phyloP scores from a whole-genome alignment of 2,797 vertebrate genomes.

The Neosalanx taihuensis region DNA sequence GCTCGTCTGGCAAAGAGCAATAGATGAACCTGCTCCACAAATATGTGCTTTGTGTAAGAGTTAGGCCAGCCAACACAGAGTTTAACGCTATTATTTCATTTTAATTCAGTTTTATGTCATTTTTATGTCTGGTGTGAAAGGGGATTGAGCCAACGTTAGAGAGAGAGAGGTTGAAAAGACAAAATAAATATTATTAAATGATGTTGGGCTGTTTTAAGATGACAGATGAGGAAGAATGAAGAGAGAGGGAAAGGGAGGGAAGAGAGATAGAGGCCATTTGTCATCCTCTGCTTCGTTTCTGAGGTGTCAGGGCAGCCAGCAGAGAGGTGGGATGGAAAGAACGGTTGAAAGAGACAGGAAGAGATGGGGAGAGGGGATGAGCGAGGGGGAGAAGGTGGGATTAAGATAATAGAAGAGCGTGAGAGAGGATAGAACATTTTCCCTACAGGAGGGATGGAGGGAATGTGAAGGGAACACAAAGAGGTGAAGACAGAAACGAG shows the following conservation, averaged over 20 bases:
- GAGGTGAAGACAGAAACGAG: constrained; percentile 14
- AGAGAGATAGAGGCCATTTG: background rate
- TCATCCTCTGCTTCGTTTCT: background rate
- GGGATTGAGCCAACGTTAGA: constrained; percentile 41
- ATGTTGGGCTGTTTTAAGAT: background rate
- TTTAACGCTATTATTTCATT: constrained; percentile 53
- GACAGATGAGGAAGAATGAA: background rate
- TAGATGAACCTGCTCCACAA: constrained; percentile 34
- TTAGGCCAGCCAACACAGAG: constrained; percentile 56
- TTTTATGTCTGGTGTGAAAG: constrained; percentile 31
- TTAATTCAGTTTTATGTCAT: constrained; percentile 40
- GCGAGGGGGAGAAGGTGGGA: too few relatives aligned
- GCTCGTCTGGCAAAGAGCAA: constrained; percentile 11
- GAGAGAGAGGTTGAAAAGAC: constrained; percentile 41
- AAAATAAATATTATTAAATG: background rate
- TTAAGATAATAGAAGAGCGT: background rate
- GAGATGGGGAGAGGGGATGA: background rate
- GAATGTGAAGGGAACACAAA: background rate
- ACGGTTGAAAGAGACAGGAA: background rate
- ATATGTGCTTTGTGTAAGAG: constrained; percentile 51
- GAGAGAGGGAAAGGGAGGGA: background rate
- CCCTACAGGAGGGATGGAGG: background rate
- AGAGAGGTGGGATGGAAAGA: background rate
- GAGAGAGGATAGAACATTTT: background rate
- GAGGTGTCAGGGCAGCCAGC: background rate